phyloP scores from a whole-genome alignment of 2,888 invertebrate species.

The Cataglyphis livida region DNA sequence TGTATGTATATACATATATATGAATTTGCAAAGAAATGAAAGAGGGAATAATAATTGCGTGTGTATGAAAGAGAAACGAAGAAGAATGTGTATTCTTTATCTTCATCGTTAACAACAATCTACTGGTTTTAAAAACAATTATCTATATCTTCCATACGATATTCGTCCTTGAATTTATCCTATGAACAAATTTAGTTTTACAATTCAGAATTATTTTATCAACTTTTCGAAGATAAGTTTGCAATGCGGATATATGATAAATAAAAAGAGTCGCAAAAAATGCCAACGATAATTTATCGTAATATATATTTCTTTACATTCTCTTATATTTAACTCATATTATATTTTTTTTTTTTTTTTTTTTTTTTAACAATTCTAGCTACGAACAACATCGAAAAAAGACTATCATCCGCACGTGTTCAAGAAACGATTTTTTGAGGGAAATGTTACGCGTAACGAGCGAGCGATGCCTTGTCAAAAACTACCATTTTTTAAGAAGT shows the following conservation, averaged over 20 bases:
- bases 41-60: not conserved
- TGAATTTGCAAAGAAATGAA: not conserved
- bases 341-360: not conserved
- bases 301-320: not conserved
- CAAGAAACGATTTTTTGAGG: constrained; percentile 58
- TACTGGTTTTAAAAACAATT: not conserved
- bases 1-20: not conserved
- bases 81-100: not conserved
- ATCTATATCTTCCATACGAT: too few species aligned
- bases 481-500: not conserved
- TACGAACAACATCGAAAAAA: constrained; percentile 26
- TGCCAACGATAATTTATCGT: not conserved
- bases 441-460: constrained; percentile 8
- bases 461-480: not conserved
- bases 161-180: not conserved
- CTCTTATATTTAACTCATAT: not conserved
- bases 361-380: not conserved
- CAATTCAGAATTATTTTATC: not conserved
- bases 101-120: not conserved
- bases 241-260: constrained; percentile 1
- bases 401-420: constrained; percentile 63
- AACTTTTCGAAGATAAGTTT: not conserved
- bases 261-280: not conserved
- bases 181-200: not conserved
- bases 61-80: not conserved